Base-by-base conservation (phyloP, 2,113 vertebrate genomes). In the Regulus satrapa region DNA sequence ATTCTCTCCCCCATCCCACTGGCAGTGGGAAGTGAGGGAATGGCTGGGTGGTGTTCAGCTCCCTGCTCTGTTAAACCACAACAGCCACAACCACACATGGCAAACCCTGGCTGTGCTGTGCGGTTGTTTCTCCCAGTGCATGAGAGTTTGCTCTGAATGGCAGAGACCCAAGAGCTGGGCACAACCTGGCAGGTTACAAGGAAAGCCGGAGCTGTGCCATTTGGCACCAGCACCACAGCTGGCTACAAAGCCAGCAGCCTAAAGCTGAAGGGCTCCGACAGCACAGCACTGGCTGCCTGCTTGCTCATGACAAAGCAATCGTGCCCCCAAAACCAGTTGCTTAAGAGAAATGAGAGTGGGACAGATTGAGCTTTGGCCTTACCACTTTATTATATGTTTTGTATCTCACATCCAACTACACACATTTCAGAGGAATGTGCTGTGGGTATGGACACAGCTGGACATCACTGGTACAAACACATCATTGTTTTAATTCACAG, bases 291-390 rank as follows among this genome's bases (percentile, higher is more conserved):
- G 13, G 14, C 58, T 63, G 41, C 46, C 36, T 5, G 8, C 32
- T 38, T 25, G 67, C 62, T 52, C 4, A 1, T 6, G 46, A 26
- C 5, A 40, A 43, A 52, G 15, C 17, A 9, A 36, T 10, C 0
- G 0, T 0, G 1, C 20, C 18, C 20, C 24, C 41, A 34, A 46
- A 66, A 76, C 19, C 19, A 38, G 46, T 1, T 18, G 14, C 43
- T 56, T 21, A 45, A 55, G 18, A 11, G 25, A 54, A 45, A 15
- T 1, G 9, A 73, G 11, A 38, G 10, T 49, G 0, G 1, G 25
- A 41, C 19, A 59, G 40, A 69, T 2, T 28, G 61, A 78, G 34
- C 32, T 74, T 56, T 71, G 38, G 23, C 29, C 64, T 40, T 16
- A n/a, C 9, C 14, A 23, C 29, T 67, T 62, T 4, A 25, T 45